These are phyloP conservation scores for Cacatua alba DNA, from an alignment of 2,113 vertebrate species.

Conservation along the genomic window DNA sequence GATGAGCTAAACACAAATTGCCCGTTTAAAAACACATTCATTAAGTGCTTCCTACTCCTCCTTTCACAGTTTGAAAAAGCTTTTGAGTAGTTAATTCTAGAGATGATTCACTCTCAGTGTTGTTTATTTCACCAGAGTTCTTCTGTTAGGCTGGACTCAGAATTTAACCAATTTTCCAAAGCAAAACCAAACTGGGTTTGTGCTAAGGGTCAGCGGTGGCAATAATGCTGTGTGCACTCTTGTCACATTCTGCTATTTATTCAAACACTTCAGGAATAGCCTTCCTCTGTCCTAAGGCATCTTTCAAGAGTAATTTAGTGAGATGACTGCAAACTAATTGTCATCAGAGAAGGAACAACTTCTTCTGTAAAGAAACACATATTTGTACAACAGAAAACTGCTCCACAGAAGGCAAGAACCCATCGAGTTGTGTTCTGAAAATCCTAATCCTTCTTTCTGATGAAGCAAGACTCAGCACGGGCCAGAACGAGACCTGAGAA, in stretches of 20 bases:
- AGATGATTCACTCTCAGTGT: constrained; percentile 17
- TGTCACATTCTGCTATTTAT: background rate
- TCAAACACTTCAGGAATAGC: background rate
- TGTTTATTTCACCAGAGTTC: constrained; percentile 13
- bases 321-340: background rate
- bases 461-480: background rate
- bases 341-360: background rate
- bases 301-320: background rate
- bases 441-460: background rate
- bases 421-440: background rate
- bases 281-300: background rate
- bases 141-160: background rate
- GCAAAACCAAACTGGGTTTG: background rate
- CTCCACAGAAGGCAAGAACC: background rate
- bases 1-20: constrained; percentile 50
- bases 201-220: background rate
- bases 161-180: background rate
- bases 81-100: constrained; percentile 1
- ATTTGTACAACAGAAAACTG: background rate
- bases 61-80: constrained; percentile 36
- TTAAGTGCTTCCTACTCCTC: constrained; percentile 48
- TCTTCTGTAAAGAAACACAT: background rate
- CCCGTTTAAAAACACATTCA: constrained; percentile 47
- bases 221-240: background rate
- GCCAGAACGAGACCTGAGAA: background rate